Evolutionary conservation across 2,113 vertebrate genomes (phyloP).

Genomic region (Amblyornis subalaris): DNA sequence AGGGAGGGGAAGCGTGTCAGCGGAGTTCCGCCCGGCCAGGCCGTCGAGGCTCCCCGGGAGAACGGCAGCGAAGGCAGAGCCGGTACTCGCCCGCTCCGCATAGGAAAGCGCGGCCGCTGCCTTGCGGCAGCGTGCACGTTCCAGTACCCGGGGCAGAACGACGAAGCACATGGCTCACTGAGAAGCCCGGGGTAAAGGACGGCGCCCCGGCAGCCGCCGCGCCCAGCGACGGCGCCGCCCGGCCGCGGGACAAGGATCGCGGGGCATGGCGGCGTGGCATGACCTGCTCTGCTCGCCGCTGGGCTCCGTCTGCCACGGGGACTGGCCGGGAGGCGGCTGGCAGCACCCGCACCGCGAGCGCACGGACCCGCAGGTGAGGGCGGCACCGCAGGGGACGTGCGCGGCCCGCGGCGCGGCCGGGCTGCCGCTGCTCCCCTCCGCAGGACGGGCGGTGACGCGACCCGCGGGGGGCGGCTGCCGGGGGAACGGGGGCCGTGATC

Average conservation of each 20-base stretch:
- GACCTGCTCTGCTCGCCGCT: background rate
- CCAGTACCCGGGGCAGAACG: accelerated
- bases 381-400: background rate
- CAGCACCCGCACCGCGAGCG: background rate
- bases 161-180: accelerated
- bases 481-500: accelerated
- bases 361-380: background rate
- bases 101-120: accelerated
- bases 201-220: background rate
- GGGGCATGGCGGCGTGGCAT: background rate
- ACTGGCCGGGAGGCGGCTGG: background rate
- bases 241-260: background rate
- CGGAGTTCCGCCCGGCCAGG: too few species aligned
- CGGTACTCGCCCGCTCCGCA: accelerated
- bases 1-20: accelerated
- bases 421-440: too few species aligned
- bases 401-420: too few species aligned
- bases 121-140: too few species aligned
- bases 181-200: background rate
- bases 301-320: background rate
- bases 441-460: background rate
- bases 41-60: background rate
- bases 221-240: background rate
- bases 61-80: background rate
- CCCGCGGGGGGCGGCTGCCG: background rate